These are phyloP conservation scores for Papilio dardanus DNA, from an alignment of 1,140 invertebrate species.

Conservation along the genomic window DNA sequence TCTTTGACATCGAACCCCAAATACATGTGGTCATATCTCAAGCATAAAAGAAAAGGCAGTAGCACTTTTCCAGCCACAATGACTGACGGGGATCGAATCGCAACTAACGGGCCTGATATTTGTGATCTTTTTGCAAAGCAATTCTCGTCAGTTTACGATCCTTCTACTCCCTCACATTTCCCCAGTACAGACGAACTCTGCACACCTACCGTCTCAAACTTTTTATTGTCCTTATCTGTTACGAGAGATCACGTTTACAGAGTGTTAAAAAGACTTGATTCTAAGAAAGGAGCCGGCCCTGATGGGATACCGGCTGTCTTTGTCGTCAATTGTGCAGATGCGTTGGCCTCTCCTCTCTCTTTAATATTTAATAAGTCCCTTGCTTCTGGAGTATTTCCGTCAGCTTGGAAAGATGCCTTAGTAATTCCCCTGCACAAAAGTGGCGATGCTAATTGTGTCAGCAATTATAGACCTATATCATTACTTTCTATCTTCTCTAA, in stretches of 20 bases:
- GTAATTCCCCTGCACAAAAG: constrained; percentile 29
- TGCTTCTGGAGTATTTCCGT: not conserved
- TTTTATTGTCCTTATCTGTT: not conserved
- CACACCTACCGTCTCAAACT: not conserved
- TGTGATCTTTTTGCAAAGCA: constrained; percentile 19
- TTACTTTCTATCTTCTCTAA: constrained; percentile 37
- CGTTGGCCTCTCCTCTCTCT: not conserved
- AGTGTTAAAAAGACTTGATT: not conserved
- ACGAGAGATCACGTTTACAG: not conserved
- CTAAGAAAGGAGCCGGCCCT: not conserved
- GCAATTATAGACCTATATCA: constrained; percentile 39
- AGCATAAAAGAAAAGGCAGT: constrained; percentile 37
- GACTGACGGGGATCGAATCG: not conserved
- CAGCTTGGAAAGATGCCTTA: not conserved
- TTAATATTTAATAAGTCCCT: not conserved
- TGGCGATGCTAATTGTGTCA: not conserved
- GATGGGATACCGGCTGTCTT: not conserved
- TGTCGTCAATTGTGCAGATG: not conserved
- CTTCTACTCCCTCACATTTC: not conserved
- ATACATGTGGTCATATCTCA: constrained; percentile 40
- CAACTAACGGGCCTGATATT: constrained; percentile 27
- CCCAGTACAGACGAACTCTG: not conserved
- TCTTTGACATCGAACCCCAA: constrained; percentile 40
- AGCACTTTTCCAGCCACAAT: constrained; percentile 37
- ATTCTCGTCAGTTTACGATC: not conserved